These are phyloP conservation scores for Zoanthus solanderi DNA, from an alignment of 92 coral and sea anemone genomes.

Conservation along the genomic window DNA sequence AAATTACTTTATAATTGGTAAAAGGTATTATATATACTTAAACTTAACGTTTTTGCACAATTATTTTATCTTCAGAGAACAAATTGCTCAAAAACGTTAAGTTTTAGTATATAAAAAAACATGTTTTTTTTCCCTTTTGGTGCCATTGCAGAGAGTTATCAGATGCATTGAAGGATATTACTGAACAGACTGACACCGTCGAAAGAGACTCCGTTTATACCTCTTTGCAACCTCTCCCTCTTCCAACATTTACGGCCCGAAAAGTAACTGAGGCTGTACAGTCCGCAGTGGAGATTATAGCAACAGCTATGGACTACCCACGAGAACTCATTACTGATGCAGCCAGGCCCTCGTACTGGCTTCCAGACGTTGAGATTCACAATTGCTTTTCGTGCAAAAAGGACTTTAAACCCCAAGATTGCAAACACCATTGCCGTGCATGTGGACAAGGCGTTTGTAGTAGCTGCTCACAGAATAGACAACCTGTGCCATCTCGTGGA, in stretches of 20 bases:
- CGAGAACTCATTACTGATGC: constrained; percentile 91
- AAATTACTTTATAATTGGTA: no score
- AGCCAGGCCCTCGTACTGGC: constrained; percentile 98
- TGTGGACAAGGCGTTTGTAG: constrained; percentile 98
- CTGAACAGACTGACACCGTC: constrained; percentile 51
- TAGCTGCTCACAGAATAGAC: constrained; percentile 77
- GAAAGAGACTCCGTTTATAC: background rate
- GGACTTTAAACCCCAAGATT: constrained; percentile 78
- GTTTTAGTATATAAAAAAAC: no score
- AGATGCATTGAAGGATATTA: constrained; percentile 88
- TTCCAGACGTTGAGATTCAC: constrained; percentile 86
- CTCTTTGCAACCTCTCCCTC: constrained; percentile 39
- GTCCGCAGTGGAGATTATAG: constrained; percentile 84
- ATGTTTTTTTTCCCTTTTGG: background rate
- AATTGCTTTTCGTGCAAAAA: constrained; percentile 78
- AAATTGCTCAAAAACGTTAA: no score
- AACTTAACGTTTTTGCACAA: no score
- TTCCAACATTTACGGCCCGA: constrained; percentile 87
- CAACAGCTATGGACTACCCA: constrained; percentile 88
- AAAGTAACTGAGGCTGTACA: constrained; percentile 94
- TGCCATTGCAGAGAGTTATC: constrained; percentile 70
- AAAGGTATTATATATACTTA: no score
- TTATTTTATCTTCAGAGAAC: no score
- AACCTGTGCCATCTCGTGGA: constrained; percentile 89
- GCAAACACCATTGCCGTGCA: constrained; percentile 96